phyloP scores from a whole-genome alignment of 2,888 invertebrate genomes.

The Epinotia demarniana region DNA sequence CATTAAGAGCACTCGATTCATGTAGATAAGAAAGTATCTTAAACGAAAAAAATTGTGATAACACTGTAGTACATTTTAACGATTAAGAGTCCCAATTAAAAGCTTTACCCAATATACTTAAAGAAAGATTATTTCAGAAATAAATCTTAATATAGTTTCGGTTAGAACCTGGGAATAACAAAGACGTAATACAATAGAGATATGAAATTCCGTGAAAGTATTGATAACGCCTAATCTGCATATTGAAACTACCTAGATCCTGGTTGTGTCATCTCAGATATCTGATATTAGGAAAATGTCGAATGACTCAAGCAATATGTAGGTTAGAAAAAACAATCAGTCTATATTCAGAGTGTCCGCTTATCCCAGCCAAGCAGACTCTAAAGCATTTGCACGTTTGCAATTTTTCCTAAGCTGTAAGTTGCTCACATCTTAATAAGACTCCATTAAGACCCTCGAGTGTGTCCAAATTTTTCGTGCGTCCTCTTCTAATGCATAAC shows the following conservation, averaged over 20 bases:
- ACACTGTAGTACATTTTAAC: slow-evolving; percentile 36
- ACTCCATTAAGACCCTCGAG: neutral
- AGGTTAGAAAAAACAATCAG: neutral
- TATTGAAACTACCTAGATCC: slow-evolving; percentile 29
- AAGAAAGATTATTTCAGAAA: neutral
- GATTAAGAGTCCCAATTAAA: slow-evolving; percentile 37
- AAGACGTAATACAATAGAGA: slow-evolving; percentile 31
- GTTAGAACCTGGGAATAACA: slow-evolving; percentile 25
- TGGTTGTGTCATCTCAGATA: slow-evolving; percentile 14
- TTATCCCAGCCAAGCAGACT: neutral
- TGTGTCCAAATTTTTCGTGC: neutral
- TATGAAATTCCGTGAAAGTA: slow-evolving; percentile 38
- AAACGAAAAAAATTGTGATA: slow-evolving; percentile 35
- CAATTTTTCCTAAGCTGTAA: neutral
- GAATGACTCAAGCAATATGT: slow-evolving; percentile 3
- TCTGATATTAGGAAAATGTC: slow-evolving; percentile 13
- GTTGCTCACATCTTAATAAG: neutral
- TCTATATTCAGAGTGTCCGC: neutral
- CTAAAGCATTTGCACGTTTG: neutral
- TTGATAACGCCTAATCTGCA: slow-evolving; percentile 41
- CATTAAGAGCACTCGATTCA: slow-evolving; percentile 39
- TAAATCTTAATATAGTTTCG: slow-evolving; percentile 1
- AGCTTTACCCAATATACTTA: slow-evolving; percentile 10
- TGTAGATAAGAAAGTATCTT: slow-evolving; percentile 37
- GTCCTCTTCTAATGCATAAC: neutral